Evolutionary conservation across 2,797 vertebrate species (phyloP).

Genomic region (Percopsis omiscomaycus): DNA sequence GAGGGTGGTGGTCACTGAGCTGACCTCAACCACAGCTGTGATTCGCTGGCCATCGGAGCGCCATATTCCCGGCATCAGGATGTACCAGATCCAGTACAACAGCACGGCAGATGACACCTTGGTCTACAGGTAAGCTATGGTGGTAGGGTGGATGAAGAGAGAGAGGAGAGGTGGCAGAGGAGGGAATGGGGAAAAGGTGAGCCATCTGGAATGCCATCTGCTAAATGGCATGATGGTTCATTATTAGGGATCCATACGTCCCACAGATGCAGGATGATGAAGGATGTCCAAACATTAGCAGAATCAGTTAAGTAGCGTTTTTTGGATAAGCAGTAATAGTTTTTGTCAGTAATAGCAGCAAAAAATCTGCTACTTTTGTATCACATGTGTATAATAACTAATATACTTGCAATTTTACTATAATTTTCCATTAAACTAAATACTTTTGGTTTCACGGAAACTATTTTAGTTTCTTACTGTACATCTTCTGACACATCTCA

Average conservation of each 20-base stretch:
- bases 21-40: slow-evolving; percentile 87
- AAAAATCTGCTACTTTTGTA: not conserved
- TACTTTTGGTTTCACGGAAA: too few relatives aligned
- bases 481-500: too few relatives aligned
- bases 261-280: slow-evolving; percentile 49
- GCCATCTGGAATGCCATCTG: slow-evolving; percentile 68
- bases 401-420: too few relatives aligned
- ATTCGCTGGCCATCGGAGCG: slow-evolving; percentile 92
- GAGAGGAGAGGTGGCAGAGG: slow-evolving; percentile 6
- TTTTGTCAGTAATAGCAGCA: slow-evolving; percentile 1
- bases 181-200: slow-evolving; percentile 46
- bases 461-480: too few relatives aligned
- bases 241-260: slow-evolving; percentile 38
- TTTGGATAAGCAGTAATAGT: not conserved
- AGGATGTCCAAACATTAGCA: slow-evolving; percentile 36
- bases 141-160: slow-evolving; percentile 4
- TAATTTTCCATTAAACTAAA: too few relatives aligned
- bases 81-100: slow-evolving; percentile 98
- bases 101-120: slow-evolving; percentile 90
- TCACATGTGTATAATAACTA: too few relatives aligned
- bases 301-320: slow-evolving; percentile 16
- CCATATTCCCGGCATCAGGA: slow-evolving; percentile 89
- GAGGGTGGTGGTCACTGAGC: slow-evolving; percentile 83
- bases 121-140: slow-evolving; percentile 87
- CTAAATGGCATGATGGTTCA: slow-evolving; percentile 36